phyloP scores from a whole-genome alignment of 2,888 invertebrate species.

The Dichetophora obliterata region DNA sequence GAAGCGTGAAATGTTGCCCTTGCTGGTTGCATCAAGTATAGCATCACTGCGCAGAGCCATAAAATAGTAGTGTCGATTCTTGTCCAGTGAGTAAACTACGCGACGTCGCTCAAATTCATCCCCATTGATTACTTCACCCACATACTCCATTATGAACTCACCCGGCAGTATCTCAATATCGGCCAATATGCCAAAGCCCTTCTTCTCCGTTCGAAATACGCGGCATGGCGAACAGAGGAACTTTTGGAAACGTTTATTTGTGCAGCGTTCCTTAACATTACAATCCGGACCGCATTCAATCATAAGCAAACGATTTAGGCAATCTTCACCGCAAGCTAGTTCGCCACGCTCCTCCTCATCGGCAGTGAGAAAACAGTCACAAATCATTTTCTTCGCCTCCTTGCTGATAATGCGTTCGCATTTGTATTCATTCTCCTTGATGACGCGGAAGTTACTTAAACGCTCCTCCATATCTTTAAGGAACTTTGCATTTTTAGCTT shows the following conservation, averaged over 20 bases:
- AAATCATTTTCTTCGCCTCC: constrained; percentile 93
- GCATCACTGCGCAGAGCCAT: constrained; percentile 96
- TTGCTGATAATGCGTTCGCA: constrained; percentile 88
- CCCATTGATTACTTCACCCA: constrained; percentile 95
- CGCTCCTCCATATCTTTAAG: constrained; percentile 69
- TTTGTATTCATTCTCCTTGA: constrained; percentile 89
- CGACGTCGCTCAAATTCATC: constrained; percentile 91
- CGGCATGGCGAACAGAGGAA: constrained; percentile 86
- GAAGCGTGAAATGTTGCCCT: constrained; percentile 96
- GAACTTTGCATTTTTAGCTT: constrained; percentile 64
- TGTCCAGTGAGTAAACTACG: constrained; percentile 88
- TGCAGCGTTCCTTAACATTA: constrained; percentile 89
- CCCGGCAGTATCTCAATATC: constrained; percentile 72
- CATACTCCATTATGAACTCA: constrained; percentile 97
- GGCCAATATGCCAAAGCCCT: constrained; percentile 91
- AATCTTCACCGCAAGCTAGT: constrained; percentile 94
- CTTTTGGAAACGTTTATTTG: constrained; percentile 94
- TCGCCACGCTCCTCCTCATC: constrained; percentile 89
- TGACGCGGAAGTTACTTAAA: constrained; percentile 82
- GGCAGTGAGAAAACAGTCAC: constrained; percentile 92
- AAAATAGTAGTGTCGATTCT: constrained; percentile 95
- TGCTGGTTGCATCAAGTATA: constrained; percentile 95
- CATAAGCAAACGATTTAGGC: constrained; percentile 96
- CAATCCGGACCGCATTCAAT: constrained; percentile 97
- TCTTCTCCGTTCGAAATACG: constrained; percentile 92